Percentiles rank a stretch among this genome's conserved stretches.
These are phyloP conservation scores for Contarinia nasturtii DNA, from an alignment of 1,140 invertebrate genomes.

Conservation along the genomic window DNA sequence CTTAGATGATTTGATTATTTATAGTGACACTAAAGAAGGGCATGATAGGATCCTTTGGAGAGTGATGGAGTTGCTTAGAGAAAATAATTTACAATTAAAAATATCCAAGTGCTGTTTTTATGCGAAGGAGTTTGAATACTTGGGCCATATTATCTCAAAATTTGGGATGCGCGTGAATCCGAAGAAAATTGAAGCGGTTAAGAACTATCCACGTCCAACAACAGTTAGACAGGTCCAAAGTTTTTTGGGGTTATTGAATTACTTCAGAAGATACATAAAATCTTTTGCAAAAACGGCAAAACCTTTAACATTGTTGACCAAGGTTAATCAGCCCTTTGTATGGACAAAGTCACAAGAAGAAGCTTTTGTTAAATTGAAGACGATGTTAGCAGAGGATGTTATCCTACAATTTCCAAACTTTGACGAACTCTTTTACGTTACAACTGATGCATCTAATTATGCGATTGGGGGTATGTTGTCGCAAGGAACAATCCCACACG, in stretches of 20 bases:
- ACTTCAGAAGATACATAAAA: conserved; percentile 16
- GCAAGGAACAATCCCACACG: conserved; percentile 10
- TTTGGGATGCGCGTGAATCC: conserved; percentile 22
- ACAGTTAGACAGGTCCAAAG: conserved; percentile 20
- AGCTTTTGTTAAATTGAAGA: too few species aligned
- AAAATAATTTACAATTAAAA: conserved; percentile 24
- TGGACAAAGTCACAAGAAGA: too few species aligned
- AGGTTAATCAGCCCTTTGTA: too few species aligned
- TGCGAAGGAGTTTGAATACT: conserved; percentile 21
- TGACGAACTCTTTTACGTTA: conserved; percentile 12
- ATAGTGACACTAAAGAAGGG: conserved; percentile 11
- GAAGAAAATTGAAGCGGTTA: conserved; percentile 19
- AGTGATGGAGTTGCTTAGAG: conserved; percentile 1
- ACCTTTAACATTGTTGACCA: conserved; percentile 4
- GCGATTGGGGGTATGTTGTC: conserved; percentile 15
- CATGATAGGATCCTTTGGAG: conserved; percentile 6
- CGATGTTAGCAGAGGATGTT: too few species aligned
- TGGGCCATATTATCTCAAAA: conserved; percentile 25
- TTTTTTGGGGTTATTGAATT: conserved; percentile 20
- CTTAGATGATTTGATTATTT: conserved; percentile 14
- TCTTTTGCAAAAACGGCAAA: conserved; percentile 13
- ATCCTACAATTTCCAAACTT: conserved; percentile 16
- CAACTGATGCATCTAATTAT: conserved; percentile 13
- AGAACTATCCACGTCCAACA: conserved; percentile 18
- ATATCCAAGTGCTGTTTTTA: conserved; percentile 27